Percentiles rank a stretch among this genome's conserved stretches.
Conservation (phyloP, 2,888 invertebrate species). For the Altica lythri region DNA sequence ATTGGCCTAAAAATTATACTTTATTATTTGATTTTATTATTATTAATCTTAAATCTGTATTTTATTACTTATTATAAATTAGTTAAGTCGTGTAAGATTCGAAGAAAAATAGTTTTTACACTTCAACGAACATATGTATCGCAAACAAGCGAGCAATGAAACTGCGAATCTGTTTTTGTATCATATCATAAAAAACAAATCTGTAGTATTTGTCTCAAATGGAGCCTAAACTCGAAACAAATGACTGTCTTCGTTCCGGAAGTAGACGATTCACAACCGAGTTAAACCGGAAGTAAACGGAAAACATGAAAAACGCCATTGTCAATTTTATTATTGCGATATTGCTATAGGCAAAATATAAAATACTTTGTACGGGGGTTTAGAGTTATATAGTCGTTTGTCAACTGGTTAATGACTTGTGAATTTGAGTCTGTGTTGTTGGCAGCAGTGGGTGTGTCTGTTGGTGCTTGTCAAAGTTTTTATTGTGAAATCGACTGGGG, state of each 20-base stretch:
- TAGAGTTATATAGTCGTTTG: slow-evolving; percentile 55
- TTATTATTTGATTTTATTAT: too few relatives aligned
- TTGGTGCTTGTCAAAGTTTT: slow-evolving; percentile 38
- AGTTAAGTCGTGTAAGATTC: too few relatives aligned
- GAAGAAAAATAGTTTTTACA: too few relatives aligned
- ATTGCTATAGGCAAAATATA: slow-evolving; percentile 48
- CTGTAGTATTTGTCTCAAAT: slow-evolving; percentile 50
- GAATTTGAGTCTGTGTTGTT: slow-evolving; percentile 56
- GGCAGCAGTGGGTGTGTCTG: slow-evolving; percentile 40
- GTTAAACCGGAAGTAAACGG: slow-evolving; percentile 49
- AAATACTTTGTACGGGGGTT: slow-evolving; percentile 46
- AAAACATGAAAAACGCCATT: slow-evolving; percentile 52
- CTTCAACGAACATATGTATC: too few relatives aligned
- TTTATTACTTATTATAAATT: too few relatives aligned
- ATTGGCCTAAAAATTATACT: too few relatives aligned
- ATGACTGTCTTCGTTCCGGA: slow-evolving; percentile 47
- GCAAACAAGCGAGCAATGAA: too few relatives aligned
- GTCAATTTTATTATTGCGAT: slow-evolving; percentile 45
- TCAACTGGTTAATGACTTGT: slow-evolving; percentile 67
- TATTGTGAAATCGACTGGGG: slow-evolving; percentile 34
- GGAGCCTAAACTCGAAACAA: slow-evolving; percentile 50
- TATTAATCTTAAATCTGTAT: too few relatives aligned
- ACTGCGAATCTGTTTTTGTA: too few relatives aligned
- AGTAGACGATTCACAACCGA: slow-evolving; percentile 43
- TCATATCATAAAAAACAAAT: too few relatives aligned